These are phyloP conservation scores for Schizopygopsis malacanthus DNA, from an alignment of 2,797 vertebrate genomes.

Conservation along the genomic window DNA sequence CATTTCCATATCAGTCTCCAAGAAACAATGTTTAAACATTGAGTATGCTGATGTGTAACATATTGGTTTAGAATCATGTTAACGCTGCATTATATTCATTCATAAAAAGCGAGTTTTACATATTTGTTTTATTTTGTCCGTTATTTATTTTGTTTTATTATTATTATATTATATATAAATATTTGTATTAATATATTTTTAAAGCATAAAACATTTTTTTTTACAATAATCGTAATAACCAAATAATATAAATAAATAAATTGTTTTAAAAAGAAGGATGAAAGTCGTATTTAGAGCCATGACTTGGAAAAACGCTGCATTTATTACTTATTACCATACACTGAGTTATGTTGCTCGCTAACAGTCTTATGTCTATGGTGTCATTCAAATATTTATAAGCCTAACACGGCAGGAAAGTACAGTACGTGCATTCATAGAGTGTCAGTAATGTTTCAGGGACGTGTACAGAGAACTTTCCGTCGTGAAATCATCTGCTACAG, in stretches of 20 bases:
- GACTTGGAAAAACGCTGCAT: background rate
- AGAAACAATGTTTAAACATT: background rate
- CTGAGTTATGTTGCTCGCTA: background rate
- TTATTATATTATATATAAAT: too few relatives aligned
- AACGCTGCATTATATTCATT: background rate
- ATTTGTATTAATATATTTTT: too few relatives aligned
- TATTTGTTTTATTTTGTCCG: background rate
- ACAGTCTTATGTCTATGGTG: background rate
- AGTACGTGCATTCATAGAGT: slow-evolving; percentile 15
- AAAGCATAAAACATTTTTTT: background rate
- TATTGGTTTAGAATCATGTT: background rate
- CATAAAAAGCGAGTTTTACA: background rate
- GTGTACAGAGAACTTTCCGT: background rate
- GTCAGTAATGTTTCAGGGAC: background rate
- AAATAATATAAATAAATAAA: background rate
- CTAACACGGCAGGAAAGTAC: background rate
- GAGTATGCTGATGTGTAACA: background rate
- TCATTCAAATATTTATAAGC: slow-evolving; percentile 32
- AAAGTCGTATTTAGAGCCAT: background rate
- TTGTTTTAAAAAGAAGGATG: background rate
- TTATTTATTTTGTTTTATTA: background rate
- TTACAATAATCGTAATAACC: background rate
- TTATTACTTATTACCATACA: background rate
- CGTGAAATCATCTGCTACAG: background rate
- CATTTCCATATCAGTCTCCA: background rate